phyloP scores from a whole-genome alignment of 2,113 vertebrate species.

The Geothlypis trichas region DNA sequence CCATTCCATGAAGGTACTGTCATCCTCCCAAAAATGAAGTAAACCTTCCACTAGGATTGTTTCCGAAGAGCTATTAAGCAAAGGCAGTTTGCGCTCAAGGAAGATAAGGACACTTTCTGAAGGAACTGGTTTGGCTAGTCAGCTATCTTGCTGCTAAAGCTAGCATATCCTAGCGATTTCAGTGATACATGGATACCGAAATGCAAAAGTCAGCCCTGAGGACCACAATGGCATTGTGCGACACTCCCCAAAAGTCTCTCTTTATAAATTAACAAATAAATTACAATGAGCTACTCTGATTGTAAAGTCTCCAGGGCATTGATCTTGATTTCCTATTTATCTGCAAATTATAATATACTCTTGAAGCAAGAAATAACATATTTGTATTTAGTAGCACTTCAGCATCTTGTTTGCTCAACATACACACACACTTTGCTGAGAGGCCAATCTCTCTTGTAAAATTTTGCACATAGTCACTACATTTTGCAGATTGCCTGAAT shows the following conservation, averaged over 20 bases:
- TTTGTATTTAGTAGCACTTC: background rate
- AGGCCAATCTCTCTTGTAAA: background rate
- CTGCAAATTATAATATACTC: background rate
- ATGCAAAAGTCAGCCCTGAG: conserved; percentile 39
- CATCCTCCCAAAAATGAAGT: background rate
- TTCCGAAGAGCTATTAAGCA: background rate
- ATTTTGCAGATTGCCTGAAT: background rate
- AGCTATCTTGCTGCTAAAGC: conserved; percentile 40
- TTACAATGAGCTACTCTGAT: background rate
- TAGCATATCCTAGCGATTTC: conserved; percentile 11
- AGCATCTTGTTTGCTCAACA: background rate
- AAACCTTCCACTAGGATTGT: background rate
- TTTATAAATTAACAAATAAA: conserved; percentile 49
- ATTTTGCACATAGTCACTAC: background rate
- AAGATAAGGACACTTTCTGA: conserved; percentile 19
- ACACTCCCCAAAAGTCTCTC: conserved; percentile 9
- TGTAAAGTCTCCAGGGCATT: conserved; percentile 30
- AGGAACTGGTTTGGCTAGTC: conserved; percentile 46
- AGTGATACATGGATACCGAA: conserved; percentile 20
- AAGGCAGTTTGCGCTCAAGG: background rate
- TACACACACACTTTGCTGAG: background rate
- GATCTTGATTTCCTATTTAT: conserved; percentile 26
- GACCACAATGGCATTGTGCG: background rate
- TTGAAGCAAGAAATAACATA: background rate
- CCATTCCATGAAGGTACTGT: background rate